A percentile compares a stretch with the other conserved stretches of the same genome.
Evolutionary conservation across 2,797 vertebrate genomes (phyloP).

Genomic region (Percopsis omiscomaycus): DNA sequence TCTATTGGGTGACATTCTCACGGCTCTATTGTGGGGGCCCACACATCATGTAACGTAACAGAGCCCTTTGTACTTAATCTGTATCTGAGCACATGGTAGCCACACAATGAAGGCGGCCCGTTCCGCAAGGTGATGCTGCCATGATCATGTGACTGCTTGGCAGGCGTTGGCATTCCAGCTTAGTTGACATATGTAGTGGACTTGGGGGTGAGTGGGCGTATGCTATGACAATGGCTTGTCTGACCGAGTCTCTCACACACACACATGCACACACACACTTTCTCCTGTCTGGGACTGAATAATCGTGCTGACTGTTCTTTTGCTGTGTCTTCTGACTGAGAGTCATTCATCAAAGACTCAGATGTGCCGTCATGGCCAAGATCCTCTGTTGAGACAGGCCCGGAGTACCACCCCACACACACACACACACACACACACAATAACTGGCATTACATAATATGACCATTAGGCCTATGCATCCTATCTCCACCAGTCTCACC

Average conservation of each 20-base stretch:
- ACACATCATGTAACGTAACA: conserved; percentile 3
- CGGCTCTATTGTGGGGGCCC: not conserved
- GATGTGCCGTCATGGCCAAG: conserved; percentile 21
- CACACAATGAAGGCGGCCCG: not conserved
- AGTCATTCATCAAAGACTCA: conserved; percentile 34
- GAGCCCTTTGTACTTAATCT: conserved; percentile 2
- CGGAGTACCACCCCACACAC: conserved; percentile 12
- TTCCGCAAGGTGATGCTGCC: not conserved
- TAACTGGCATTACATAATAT: conserved; percentile 2
- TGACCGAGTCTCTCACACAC: not conserved
- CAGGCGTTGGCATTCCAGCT: too few relatives aligned
- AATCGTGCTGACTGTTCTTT: conserved; percentile 12
- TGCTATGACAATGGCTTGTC: not conserved
- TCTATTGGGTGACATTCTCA: conserved; percentile 11
- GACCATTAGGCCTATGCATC: conserved; percentile 9
- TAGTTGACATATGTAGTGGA: too few relatives aligned
- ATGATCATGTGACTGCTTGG: not conserved
- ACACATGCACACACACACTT: not conserved
- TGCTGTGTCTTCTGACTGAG: not conserved
- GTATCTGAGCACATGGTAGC: not conserved
- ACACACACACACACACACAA: conserved; percentile 14
- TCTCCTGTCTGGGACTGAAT: not conserved
- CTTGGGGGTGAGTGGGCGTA: too few relatives aligned
- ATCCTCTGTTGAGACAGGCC: conserved; percentile 23
- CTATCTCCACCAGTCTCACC: conserved; percentile 1